Evolutionary conservation across 2,797 vertebrate species (phyloP).

Genomic region (Rhinoraja longicauda): DNA sequence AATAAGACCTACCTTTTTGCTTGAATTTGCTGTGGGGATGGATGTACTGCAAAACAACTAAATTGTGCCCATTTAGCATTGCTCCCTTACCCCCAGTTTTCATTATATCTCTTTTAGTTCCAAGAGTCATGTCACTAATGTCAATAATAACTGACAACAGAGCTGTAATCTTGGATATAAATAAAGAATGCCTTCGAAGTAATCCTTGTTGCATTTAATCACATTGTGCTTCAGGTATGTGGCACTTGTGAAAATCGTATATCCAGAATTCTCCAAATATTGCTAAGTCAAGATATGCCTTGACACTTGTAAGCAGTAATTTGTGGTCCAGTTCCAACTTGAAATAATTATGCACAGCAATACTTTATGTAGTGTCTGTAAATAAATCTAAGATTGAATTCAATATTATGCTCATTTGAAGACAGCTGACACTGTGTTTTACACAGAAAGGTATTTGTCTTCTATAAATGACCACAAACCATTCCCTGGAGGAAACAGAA

Average conservation of each 20-base stretch:
- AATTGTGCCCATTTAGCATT: background rate
- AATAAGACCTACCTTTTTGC: background rate
- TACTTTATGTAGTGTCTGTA: background rate
- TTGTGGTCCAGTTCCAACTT: background rate
- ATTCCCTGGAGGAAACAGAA: slow-evolving; percentile 6
- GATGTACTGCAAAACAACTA: background rate
- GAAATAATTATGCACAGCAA: background rate
- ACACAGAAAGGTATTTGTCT: slow-evolving; percentile 1
- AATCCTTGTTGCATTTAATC: background rate
- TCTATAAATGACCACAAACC: background rate
- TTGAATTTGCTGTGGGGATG: background rate
- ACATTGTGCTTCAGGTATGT: background rate
- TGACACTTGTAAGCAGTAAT: background rate
- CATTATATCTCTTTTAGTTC: background rate
- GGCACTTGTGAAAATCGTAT: background rate
- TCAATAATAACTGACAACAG: background rate
- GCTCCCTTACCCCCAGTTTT: background rate
- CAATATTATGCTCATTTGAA: slow-evolving; percentile 9
- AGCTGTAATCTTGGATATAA: background rate
- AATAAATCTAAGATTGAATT: background rate
- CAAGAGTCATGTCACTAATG: background rate
- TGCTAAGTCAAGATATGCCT: background rate
- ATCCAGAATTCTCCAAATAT: background rate
- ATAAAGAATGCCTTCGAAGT: background rate
- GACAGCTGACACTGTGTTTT: background rate